phyloP scores from a whole-genome alignment of 2,797 vertebrate species.

The Triplophysa bombifrons region DNA sequence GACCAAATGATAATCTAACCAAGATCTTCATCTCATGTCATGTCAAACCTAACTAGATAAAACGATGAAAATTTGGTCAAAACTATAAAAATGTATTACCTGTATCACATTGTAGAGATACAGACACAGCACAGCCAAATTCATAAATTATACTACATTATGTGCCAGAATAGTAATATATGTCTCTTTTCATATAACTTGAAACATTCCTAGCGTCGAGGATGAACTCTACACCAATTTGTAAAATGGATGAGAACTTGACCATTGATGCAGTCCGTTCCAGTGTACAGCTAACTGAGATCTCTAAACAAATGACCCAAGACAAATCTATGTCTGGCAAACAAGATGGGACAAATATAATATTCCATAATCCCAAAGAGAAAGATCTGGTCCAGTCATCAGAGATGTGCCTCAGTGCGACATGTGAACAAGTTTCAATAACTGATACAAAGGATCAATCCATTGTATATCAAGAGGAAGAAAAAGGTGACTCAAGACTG shows the following conservation, averaged over 20 bases:
- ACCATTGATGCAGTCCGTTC: constrained; percentile 70
- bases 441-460: constrained; percentile 73
- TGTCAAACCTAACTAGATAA: constrained; percentile 24
- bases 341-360: constrained; percentile 65
- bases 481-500: constrained; percentile 80
- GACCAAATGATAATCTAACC: constrained; percentile 50
- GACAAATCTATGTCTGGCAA: constrained; percentile 61
- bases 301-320: constrained; percentile 64
- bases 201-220: constrained; percentile 75
- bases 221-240: constrained; percentile 71
- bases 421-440: constrained; percentile 59
- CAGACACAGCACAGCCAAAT: not conserved
- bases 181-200: constrained; percentile 76
- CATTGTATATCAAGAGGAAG: constrained; percentile 75
- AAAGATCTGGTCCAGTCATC: constrained; percentile 74
- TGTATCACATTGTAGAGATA: not conserved
- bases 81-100: not conserved
- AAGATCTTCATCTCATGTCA: constrained; percentile 38
- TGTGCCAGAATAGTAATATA: constrained; percentile 68
- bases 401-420: constrained; percentile 67
- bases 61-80: not conserved
- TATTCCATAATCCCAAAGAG: constrained; percentile 71
- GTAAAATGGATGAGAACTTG: constrained; percentile 69
- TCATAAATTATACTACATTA: constrained; percentile 39
- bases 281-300: constrained; percentile 67